Evolutionary conservation across 1,140 invertebrate species (phyloP).

Genomic region (Akabosia matsudoensis): DNA sequence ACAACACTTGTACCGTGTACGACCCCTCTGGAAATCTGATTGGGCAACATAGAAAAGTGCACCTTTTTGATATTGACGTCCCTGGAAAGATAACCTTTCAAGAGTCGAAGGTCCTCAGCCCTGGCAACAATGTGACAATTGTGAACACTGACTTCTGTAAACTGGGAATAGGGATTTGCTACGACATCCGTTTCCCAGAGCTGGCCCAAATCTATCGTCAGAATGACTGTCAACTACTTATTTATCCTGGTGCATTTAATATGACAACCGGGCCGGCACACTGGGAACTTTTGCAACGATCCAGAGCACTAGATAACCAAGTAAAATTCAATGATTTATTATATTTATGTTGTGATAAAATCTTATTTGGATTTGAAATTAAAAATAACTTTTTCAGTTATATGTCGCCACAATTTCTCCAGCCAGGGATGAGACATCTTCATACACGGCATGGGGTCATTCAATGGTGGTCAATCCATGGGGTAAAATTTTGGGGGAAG

Average conservation of each 20-base stretch:
- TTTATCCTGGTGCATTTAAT: slow-evolving; percentile 94
- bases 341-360: background rate
- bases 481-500: slow-evolving; percentile 71
- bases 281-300: slow-evolving; percentile 79
- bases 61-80: slow-evolving; percentile 94
- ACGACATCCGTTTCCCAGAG: slow-evolving; percentile 88
- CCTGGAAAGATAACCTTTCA: slow-evolving; percentile 88
- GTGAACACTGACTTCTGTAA: slow-evolving; percentile 72
- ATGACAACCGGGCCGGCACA: slow-evolving; percentile 91
- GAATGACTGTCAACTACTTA: slow-evolving; percentile 72
- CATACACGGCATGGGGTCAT: slow-evolving; percentile 87
- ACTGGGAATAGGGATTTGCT: slow-evolving; percentile 89
- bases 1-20: slow-evolving; percentile 90
- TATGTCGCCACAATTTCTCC: slow-evolving; percentile 52
- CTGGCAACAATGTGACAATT: slow-evolving; percentile 71
- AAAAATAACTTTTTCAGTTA: slow-evolving; percentile 18
- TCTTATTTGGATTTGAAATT: background rate
- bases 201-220: slow-evolving; percentile 78
- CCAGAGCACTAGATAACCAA: slow-evolving; percentile 84
- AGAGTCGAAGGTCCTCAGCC: slow-evolving; percentile 77
- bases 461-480: slow-evolving; percentile 81
- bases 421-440: slow-evolving; percentile 53
- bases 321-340: slow-evolving; percentile 56
- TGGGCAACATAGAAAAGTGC: slow-evolving; percentile 74
- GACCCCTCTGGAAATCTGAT: slow-evolving; percentile 71